A percentile compares a stretch with the other conserved stretches of the same genome.
Evolutionary conservation across 2,113 vertebrate genomes (phyloP).

Genomic region (Manacus vitellinus): DNA sequence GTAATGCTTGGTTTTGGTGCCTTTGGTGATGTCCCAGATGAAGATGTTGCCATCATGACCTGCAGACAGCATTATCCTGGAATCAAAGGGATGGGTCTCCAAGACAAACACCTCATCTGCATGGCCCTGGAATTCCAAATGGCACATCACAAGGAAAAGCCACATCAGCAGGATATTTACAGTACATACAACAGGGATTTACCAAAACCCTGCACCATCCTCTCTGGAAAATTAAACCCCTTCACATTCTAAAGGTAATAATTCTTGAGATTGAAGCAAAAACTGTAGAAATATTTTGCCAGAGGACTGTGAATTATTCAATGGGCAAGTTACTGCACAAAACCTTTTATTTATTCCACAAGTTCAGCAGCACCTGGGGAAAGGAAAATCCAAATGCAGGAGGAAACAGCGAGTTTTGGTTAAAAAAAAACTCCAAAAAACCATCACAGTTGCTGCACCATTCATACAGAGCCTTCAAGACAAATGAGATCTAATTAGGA

Average conservation of each 20-base stretch:
- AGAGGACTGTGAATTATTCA: not conserved
- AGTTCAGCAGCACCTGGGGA: not conserved
- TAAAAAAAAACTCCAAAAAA: not conserved
- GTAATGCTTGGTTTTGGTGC: slow-evolving; percentile 89
- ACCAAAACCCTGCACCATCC: not conserved
- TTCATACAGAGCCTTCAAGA: not conserved
- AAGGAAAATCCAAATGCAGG: not conserved
- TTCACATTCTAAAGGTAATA: not conserved
- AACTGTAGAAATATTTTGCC: not conserved
- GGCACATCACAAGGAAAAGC: not conserved
- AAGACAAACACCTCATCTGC: slow-evolving; percentile 96
- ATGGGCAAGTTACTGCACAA: not conserved
- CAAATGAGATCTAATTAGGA: not conserved
- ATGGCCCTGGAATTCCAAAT: slow-evolving; percentile 83
- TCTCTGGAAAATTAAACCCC: not conserved
- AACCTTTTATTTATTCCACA: not conserved
- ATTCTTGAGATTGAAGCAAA: not conserved
- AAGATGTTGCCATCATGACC: slow-evolving; percentile 96
- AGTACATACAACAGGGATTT: not conserved
- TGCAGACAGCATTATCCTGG: slow-evolving; percentile 94
- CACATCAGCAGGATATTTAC: not conserved
- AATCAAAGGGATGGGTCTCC: slow-evolving; percentile 95
- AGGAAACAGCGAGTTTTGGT: not conserved
- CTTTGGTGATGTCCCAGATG: slow-evolving; percentile 93
- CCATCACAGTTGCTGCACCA: not conserved